phyloP scores from a whole-genome alignment of 2,888 invertebrate species.

The Calliphora vomitoria region DNA sequence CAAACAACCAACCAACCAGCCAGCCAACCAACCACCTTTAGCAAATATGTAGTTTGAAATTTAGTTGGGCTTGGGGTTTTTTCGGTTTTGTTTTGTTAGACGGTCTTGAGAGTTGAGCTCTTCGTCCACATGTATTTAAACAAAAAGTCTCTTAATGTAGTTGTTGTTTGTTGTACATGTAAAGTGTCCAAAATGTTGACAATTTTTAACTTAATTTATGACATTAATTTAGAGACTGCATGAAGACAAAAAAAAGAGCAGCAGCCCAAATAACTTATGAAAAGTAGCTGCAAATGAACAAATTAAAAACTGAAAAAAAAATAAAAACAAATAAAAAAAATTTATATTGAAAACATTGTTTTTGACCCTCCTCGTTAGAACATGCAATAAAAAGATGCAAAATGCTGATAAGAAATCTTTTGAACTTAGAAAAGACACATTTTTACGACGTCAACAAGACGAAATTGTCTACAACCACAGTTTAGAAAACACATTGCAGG shows the following conservation, averaged over 20 bases:
- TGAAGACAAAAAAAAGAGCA: constrained; percentile 13
- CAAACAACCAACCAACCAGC: constrained; percentile 23
- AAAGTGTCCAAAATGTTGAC: constrained; percentile 76
- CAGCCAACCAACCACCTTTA: constrained; percentile 41
- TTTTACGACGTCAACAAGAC: constrained; percentile 31
- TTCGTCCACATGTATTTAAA: constrained; percentile 15
- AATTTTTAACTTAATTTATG: constrained; percentile 81
- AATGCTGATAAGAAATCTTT: constrained; percentile 70
- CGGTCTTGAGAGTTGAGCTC: constrained; percentile 21
- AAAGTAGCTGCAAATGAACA: constrained; percentile 67
- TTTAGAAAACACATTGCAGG: constrained; percentile 16
- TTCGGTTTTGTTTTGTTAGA: constrained; percentile 17
- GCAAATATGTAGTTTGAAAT: constrained; percentile 14
- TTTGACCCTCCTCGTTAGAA: constrained; percentile 71
- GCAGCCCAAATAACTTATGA: constrained; percentile 50
- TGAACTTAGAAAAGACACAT: constrained; percentile 69
- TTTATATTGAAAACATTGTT: constrained; percentile 44
- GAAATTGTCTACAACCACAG: constrained; percentile 35
- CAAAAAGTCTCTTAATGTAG: constrained; percentile 62
- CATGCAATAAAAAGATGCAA: constrained; percentile 74
- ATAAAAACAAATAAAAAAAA: constrained; percentile 15
- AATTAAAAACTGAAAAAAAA: constrained; percentile 42
- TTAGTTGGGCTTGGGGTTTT: constrained; percentile 22
- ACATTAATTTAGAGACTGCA: constrained; percentile 79
- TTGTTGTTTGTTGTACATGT: constrained; percentile 72